A percentile compares a stretch with the other conserved stretches of the same genome.
phyloP scores from a whole-genome alignment of 2,888 invertebrate genomes.

The Chironomus riparius region DNA sequence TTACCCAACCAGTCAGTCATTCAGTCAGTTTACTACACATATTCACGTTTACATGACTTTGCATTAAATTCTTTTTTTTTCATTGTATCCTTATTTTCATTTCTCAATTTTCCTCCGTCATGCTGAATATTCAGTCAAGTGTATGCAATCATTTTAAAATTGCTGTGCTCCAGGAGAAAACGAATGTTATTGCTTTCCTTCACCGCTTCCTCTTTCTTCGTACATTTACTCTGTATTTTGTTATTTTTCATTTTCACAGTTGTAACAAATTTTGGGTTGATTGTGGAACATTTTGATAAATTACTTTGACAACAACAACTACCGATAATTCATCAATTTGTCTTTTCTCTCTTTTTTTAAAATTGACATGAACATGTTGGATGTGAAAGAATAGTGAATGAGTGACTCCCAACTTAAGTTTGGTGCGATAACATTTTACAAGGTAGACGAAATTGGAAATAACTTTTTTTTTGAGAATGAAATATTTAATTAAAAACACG shows the following conservation, averaged over 20 bases:
- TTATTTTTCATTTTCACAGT: not conserved
- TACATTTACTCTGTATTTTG: not conserved
- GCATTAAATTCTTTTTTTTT: not conserved
- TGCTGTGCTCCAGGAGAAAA: not conserved
- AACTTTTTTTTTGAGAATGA: not conserved
- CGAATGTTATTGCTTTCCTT: not conserved
- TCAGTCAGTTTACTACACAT: not conserved
- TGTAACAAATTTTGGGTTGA: not conserved
- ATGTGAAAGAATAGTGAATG: too few relatives aligned
- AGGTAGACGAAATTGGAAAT: too few relatives aligned
- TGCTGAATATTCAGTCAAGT: constrained; percentile 18
- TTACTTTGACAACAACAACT: constrained; percentile 19
- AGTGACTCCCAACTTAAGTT: too few relatives aligned
- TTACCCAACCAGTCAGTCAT: not conserved
- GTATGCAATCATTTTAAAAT: constrained; percentile 21
- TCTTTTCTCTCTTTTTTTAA: not conserved
- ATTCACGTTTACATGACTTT: not conserved
- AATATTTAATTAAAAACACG: too few relatives aligned
- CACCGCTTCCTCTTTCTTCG: not conserved
- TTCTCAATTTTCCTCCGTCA: not conserved
- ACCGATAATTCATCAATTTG: constrained; percentile 17
- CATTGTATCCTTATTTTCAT: not conserved
- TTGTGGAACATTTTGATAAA: constrained; percentile 13
- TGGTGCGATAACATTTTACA: too few relatives aligned
- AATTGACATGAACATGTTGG: not conserved